phyloP scores from a whole-genome alignment of 2,888 invertebrate species.

The Hirtodrosophila cameraria region DNA sequence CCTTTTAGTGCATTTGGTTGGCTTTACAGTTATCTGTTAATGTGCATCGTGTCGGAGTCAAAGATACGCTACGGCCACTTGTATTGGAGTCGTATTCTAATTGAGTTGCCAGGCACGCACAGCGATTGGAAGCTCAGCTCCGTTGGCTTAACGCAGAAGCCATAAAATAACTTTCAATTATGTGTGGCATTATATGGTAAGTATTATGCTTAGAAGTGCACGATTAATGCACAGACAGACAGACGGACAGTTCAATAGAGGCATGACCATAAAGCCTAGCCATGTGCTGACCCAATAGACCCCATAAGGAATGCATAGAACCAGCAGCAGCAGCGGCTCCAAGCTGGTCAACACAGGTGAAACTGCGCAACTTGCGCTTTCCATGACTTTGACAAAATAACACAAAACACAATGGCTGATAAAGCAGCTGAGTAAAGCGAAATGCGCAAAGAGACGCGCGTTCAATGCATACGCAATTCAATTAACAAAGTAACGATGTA shows the following conservation, averaged over 20 bases:
- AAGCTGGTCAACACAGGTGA: slow-evolving; percentile 47
- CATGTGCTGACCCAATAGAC: slow-evolving; percentile 24
- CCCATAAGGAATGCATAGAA: slow-evolving; percentile 45
- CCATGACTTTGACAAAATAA: slow-evolving; percentile 65
- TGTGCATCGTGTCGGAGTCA: slow-evolving; percentile 21
- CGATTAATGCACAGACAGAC: slow-evolving; percentile 26
- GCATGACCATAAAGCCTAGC: slow-evolving; percentile 57
- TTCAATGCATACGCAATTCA: slow-evolving; percentile 68
- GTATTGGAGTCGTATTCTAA: slow-evolving; percentile 51
- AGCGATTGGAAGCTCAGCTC: slow-evolving; percentile 33
- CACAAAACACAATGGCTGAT: slow-evolving; percentile 59
- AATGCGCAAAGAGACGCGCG: slow-evolving; percentile 44
- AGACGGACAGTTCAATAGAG: background rate
- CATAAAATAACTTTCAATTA: slow-evolving; percentile 79
- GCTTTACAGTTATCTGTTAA: slow-evolving; percentile 21
- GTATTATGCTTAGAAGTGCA: slow-evolving; percentile 49
- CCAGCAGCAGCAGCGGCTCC: slow-evolving; percentile 16
- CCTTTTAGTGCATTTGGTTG: slow-evolving; percentile 50
- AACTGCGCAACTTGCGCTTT: slow-evolving; percentile 73
- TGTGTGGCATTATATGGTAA: slow-evolving; percentile 46
- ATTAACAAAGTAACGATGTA: slow-evolving; percentile 82
- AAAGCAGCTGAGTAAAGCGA: slow-evolving; percentile 56
- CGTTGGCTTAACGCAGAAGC: slow-evolving; percentile 65
- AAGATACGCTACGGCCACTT: slow-evolving; percentile 9
- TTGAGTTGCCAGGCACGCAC: slow-evolving; percentile 67